Conservation (phyloP, 1,140 invertebrate species). For the Artemia franciscana region DNA sequence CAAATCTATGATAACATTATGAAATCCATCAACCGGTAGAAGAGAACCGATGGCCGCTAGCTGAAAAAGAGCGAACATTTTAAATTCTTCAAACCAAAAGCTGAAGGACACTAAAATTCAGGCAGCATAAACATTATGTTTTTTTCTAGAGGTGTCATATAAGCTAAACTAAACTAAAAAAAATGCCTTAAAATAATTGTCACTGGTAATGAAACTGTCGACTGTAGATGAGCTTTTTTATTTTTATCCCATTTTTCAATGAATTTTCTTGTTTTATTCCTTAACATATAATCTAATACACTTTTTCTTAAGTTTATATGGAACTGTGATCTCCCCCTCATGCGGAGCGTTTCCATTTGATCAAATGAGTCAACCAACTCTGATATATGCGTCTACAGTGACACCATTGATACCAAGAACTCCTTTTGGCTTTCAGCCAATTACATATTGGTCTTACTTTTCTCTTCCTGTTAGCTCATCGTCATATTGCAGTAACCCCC, state of each 20-base stretch:
- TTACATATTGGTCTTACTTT: slow-evolving; percentile 72
- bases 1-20: too few species aligned
- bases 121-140: too few species aligned
- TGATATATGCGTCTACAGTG: slow-evolving; percentile 18
- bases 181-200: too few species aligned
- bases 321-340: slow-evolving; percentile 28
- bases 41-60: too few species aligned
- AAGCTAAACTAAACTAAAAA: too few species aligned
- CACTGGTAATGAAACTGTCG: too few species aligned
- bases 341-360: slow-evolving; percentile 21
- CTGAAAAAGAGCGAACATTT: too few species aligned
- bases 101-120: too few species aligned
- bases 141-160: too few species aligned
- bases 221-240: too few species aligned
- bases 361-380: slow-evolving; percentile 18
- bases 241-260: neutral
- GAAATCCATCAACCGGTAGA: too few species aligned
- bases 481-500: slow-evolving; percentile 41
- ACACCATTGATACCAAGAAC: slow-evolving; percentile 28
- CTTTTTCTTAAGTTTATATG: slow-evolving; percentile 19
- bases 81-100: too few species aligned
- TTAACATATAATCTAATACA: neutral
- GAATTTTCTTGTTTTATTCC: neutral
- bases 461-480: slow-evolving; percentile 74
- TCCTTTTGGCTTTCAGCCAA: slow-evolving; percentile 23